Base-by-base conservation (phyloP, 1,140 invertebrate genomes). In the Drosophila nannoptera region DNA sequence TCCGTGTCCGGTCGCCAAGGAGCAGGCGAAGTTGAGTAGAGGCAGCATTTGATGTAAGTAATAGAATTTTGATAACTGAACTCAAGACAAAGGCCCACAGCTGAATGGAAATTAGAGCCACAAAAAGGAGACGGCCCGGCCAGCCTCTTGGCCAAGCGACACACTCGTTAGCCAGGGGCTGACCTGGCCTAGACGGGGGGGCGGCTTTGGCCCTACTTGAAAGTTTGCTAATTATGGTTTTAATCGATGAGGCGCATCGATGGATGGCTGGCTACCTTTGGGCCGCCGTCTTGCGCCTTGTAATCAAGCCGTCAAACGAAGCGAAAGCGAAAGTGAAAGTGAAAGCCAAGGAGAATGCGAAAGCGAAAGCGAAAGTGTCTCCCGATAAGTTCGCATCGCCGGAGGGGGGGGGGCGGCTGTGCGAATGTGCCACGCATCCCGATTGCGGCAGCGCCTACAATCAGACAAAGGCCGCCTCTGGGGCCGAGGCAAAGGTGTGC, bases 41-140 rank as follows among this genome's bases (percentile, higher is more conserved):
- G 14, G 42, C 32, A 31, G 53, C 43, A 54, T 45, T 64, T 43
- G 55, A 72, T 63, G 73, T 38, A 69, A 73, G 77, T 76, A 83
- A 83, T 76, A 84, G 75, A 83, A 73, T 83, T 78, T 84, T 83
- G 84, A 84, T 84, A 78, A 83, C 80, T 84, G 14, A 54, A 64
- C 33, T 56, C 36, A 73, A 69, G 65, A 78, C 73, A 78, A 70
- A 70, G 61, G 74, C 58, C 66, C 61, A 61, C 50, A 59, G 62
- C 32, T 68, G 60, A 61, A 80, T 81, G 77, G 73, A 68, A 81
- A 73, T 58, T 58, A 12, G 43, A 50, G 35, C 31, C 50, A 43
- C 46, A 36, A 36, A 56, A 43, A 56, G 9, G 31, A 9, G 9
- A n/a, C n/a, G 40, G 38, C 7, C 0, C 5, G 35, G 35, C 2